A percentile compares a stretch with the other conserved stretches of the same genome.
These are phyloP conservation scores for Aphelenchoides avenae DNA, from an alignment of 1,140 invertebrate genomes.

Conservation along the genomic window DNA sequence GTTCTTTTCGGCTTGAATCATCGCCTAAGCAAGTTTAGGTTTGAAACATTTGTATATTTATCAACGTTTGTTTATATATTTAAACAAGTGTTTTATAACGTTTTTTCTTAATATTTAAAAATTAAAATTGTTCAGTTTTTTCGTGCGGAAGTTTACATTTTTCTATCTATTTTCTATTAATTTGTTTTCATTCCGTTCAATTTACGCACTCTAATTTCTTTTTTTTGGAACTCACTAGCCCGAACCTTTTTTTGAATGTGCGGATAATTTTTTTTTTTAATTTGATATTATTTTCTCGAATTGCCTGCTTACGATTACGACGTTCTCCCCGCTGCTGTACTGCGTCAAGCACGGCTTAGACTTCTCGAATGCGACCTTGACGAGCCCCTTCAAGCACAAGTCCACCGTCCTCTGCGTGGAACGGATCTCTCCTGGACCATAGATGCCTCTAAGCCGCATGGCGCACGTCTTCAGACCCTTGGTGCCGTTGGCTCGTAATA, in stretches of 20 bases:
- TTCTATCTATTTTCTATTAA: too few species aligned
- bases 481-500: conserved; percentile 21
- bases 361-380: conserved; percentile 33
- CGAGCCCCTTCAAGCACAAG: conserved; percentile 18
- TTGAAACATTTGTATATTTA: too few species aligned
- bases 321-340: conserved; percentile 44
- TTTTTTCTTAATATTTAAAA: too few species aligned
- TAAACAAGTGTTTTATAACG: too few species aligned
- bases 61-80: too few species aligned
- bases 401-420: conserved; percentile 34
- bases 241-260: too few species aligned
- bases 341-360: conserved; percentile 28
- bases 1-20: conserved; percentile 40
- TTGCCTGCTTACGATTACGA: conserved; percentile 31
- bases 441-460: conserved; percentile 39
- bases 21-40: conserved; percentile 31
- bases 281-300: too few species aligned
- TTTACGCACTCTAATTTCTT: not conserved
- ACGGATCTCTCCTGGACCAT: conserved; percentile 42
- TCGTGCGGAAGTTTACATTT: too few species aligned
- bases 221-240: not conserved
- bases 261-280: too few species aligned
- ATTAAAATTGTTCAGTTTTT: too few species aligned
- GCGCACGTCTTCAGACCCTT: conserved; percentile 30
- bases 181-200: not conserved